These are phyloP conservation scores for Diaphora mendica DNA, from an alignment of 2,888 invertebrate species.

Conservation along the genomic window DNA sequence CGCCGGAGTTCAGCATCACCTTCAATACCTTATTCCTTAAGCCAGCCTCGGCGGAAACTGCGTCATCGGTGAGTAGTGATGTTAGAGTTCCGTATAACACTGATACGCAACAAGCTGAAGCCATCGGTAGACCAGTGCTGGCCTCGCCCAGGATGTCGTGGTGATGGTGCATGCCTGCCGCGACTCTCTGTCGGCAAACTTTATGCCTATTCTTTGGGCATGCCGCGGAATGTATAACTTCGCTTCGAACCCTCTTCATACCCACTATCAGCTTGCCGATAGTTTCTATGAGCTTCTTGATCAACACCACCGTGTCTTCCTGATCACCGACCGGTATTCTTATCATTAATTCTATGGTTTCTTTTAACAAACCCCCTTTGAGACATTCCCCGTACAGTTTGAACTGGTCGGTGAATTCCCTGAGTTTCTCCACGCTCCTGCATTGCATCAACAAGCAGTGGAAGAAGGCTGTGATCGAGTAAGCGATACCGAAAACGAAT, in stretches of 20 bases:
- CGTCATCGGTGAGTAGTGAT: slow-evolving; percentile 78
- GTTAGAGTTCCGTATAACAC: slow-evolving; percentile 85
- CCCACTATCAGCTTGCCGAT: slow-evolving; percentile 85
- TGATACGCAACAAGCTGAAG: slow-evolving; percentile 85
- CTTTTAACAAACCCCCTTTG: slow-evolving; percentile 85
- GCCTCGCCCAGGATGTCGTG: slow-evolving; percentile 86
- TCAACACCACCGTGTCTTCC: slow-evolving; percentile 72
- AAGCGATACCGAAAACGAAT: slow-evolving; percentile 87
- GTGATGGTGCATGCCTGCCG: slow-evolving; percentile 86
- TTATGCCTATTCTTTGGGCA: slow-evolving; percentile 85
- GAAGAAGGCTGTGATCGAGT: slow-evolving; percentile 87
- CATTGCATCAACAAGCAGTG: slow-evolving; percentile 87
- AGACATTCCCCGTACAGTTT: slow-evolving; percentile 87
- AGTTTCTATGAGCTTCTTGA: slow-evolving; percentile 85
- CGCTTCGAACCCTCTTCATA: slow-evolving; percentile 86
- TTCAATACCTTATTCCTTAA: slow-evolving; percentile 82
- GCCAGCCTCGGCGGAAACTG: slow-evolving; percentile 67
- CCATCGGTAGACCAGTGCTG: slow-evolving; percentile 68
- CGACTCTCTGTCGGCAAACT: slow-evolving; percentile 76
- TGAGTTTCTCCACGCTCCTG: slow-evolving; percentile 80
- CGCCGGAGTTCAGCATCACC: slow-evolving; percentile 86
- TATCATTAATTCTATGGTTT: slow-evolving; percentile 85
- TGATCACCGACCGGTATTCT: slow-evolving; percentile 74
- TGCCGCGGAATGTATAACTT: slow-evolving; percentile 84
- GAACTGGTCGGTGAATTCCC: slow-evolving; percentile 87